phyloP scores from a whole-genome alignment of 1,140 invertebrate genomes.

The Medauroidea extradentata region DNA sequence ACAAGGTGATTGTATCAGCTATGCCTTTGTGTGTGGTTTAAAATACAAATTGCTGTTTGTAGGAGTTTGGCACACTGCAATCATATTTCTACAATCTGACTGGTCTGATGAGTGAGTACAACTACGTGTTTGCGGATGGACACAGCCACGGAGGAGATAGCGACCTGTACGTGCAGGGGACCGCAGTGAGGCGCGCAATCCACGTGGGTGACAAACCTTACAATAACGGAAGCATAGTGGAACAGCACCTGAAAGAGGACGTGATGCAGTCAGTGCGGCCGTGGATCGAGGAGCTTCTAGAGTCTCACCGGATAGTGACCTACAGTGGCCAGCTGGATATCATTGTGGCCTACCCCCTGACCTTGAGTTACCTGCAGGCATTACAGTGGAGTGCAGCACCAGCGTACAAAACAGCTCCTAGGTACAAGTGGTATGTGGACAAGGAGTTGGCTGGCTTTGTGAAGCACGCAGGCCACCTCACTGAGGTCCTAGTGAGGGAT shows the following conservation, averaged over 20 bases:
- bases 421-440: conserved; percentile 52
- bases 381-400: conserved; percentile 62
- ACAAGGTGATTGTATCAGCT: too few species aligned
- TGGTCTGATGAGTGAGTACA: conserved; percentile 73
- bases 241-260: conserved; percentile 58
- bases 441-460: conserved; percentile 72
- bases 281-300: conserved; percentile 63
- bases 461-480: conserved; percentile 65
- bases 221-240: conserved; percentile 44
- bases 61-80: conserved; percentile 62
- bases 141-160: conserved; percentile 26
- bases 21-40: too few species aligned
- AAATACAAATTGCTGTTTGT: too few species aligned
- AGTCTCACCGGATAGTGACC: conserved; percentile 63
- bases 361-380: conserved; percentile 61
- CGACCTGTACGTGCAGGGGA: conserved; percentile 54
- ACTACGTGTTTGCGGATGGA: conserved; percentile 61
- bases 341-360: conserved; percentile 75
- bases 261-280: conserved; percentile 78
- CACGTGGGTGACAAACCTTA: conserved; percentile 78
- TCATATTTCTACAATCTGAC: conserved; percentile 74
- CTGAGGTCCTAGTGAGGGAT: conserved; percentile 73
- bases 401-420: conserved; percentile 46
- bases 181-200: conserved; percentile 61
- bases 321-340: conserved; percentile 85